These are phyloP conservation scores for Dryobates pubescens DNA, from an alignment of 2,797 vertebrate species.

Conservation along the genomic window DNA sequence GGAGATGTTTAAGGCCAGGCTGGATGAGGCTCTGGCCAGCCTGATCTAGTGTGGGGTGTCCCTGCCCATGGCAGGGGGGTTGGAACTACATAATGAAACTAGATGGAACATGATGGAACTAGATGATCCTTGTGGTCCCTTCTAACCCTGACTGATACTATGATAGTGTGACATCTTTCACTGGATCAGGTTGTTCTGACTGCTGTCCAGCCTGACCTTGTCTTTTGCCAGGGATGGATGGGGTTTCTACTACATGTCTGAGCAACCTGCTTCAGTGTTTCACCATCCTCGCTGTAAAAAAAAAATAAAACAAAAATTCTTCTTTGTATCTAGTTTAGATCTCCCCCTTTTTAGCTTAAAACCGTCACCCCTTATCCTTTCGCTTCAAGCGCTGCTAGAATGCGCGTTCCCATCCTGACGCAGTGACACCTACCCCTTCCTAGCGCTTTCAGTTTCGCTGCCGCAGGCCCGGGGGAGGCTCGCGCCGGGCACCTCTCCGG, in stretches of 20 bases:
- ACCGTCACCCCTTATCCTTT: background rate
- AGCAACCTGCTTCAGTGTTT: background rate
- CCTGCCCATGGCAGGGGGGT: no score
- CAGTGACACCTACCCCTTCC: fast-evolving
- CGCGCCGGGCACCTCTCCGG: fast-evolving
- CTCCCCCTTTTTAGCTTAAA: background rate
- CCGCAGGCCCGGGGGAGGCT: fast-evolving
- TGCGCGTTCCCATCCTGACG: fast-evolving
- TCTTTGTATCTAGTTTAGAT: background rate
- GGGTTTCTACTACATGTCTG: background rate
- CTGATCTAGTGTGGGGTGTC: no score
- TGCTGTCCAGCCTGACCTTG: background rate
- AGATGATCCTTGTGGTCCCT: no score
- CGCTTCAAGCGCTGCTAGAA: background rate
- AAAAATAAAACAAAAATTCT: no score
- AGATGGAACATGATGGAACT: no score
- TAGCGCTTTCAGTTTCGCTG: fast-evolving
- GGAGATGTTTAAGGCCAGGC: no score
- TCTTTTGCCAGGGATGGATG: background rate
- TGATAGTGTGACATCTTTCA: background rate
- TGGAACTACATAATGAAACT: no score
- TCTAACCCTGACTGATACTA: no score
- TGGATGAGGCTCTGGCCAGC: no score
- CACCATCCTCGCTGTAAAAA: background rate
- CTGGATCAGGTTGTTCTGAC: background rate